Evolutionary conservation across 2,888 invertebrate genomes (phyloP).

Genomic region (Drosophila aldrichi): DNA sequence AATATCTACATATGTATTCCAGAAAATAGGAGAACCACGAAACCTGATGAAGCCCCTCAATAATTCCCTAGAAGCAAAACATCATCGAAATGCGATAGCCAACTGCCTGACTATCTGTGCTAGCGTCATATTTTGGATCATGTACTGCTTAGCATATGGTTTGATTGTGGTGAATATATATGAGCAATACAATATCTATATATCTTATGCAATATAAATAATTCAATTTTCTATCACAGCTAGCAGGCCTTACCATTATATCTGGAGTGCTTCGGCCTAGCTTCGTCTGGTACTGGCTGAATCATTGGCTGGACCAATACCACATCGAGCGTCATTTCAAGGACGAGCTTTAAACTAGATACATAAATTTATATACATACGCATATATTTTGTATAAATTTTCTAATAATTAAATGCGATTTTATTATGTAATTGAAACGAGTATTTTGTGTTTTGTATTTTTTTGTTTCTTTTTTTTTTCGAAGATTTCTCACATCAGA

Average conservation of each 20-base stretch:
- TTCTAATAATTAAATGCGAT: constrained; percentile 28
- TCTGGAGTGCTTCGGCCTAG: constrained; percentile 59
- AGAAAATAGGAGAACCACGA: constrained; percentile 14
- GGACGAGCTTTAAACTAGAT: constrained; percentile 45
- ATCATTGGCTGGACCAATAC: constrained; percentile 52
- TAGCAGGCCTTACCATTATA: constrained; percentile 42
- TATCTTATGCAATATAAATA: neutral
- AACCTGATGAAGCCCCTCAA: neutral
- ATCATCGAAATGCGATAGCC: constrained; percentile 46
- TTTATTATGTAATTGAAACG: constrained; percentile 35
- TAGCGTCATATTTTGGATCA: constrained; percentile 52
- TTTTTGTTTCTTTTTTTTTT: constrained; percentile 6
- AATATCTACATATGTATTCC: constrained; percentile 2
- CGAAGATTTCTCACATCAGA: constrained; percentile 60
- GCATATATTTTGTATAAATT: constrained; percentile 44
- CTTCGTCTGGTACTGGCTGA: constrained; percentile 48
- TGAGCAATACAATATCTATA: too few species aligned
- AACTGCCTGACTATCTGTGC: constrained; percentile 38
- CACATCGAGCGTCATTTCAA: constrained; percentile 47
- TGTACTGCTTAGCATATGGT: constrained; percentile 42
- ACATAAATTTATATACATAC: constrained; percentile 4
- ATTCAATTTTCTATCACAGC: constrained; percentile 12
- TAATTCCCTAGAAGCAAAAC: neutral
- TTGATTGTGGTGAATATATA: constrained; percentile 54
- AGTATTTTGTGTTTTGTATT: constrained; percentile 7